These are phyloP conservation scores for Sula dactylatra DNA, from an alignment of 2,113 vertebrate species.

Conservation along the genomic window DNA sequence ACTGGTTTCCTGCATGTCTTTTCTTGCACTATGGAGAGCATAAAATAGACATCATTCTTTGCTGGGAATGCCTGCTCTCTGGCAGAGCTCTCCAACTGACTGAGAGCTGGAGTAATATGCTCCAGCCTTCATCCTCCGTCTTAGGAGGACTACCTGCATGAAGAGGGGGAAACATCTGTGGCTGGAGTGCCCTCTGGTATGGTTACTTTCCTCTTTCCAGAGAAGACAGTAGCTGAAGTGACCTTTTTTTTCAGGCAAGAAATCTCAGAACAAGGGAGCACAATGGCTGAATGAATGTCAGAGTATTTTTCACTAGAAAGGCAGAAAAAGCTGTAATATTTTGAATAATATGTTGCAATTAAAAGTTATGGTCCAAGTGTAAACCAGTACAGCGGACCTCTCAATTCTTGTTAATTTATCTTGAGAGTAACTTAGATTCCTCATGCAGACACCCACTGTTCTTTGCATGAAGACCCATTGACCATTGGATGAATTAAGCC, in stretches of 20 bases:
- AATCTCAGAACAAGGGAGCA: neutral
- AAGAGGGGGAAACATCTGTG: neutral
- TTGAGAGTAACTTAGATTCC: neutral
- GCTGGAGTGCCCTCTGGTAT: neutral
- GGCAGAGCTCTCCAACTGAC: neutral
- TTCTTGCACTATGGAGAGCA: neutral
- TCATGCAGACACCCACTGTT: neutral
- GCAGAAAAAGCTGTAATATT: neutral
- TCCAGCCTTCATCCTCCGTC: neutral
- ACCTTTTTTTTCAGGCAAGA: neutral
- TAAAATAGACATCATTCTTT: neutral
- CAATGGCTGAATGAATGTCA: neutral
- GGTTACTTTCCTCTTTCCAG: neutral
- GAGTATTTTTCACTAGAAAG: neutral
- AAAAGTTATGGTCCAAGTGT: neutral
- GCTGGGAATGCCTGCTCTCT: accelerated
- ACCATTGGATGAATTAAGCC: neutral
- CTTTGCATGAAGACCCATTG: neutral
- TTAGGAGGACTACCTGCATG: neutral
- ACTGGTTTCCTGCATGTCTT: neutral
- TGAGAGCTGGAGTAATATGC: neutral
- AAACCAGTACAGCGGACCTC: neutral
- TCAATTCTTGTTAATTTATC: neutral
- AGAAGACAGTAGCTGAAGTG: neutral
- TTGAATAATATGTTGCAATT: neutral